Conservation (phyloP, 2,113 vertebrate genomes). For the Garra rufa region DNA sequence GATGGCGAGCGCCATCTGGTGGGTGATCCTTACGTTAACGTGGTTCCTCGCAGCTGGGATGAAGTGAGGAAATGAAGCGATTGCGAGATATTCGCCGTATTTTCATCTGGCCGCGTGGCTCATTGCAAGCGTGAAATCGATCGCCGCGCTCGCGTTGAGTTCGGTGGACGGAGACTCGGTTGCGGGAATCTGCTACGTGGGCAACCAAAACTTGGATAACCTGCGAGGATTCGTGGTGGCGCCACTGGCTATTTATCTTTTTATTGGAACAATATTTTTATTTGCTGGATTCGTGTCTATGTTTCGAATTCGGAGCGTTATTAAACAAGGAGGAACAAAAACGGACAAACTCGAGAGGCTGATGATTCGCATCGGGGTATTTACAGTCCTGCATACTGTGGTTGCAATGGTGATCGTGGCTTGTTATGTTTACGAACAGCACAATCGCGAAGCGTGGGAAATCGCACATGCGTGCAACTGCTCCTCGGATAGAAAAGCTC, state of each 20-base stretch:
- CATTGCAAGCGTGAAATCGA: slow-evolving; percentile 91
- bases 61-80: slow-evolving; percentile 93
- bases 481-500: slow-evolving; percentile 65
- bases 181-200: slow-evolving; percentile 93
- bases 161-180: slow-evolving; percentile 94
- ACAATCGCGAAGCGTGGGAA: slow-evolving; percentile 91
- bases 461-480: slow-evolving; percentile 91
- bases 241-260: slow-evolving; percentile 91
- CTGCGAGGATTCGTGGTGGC: slow-evolving; percentile 91
- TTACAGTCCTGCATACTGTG: slow-evolving; percentile 91
- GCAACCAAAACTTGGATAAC: slow-evolving; percentile 92
- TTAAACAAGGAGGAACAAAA: slow-evolving; percentile 93
- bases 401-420: slow-evolving; percentile 91
- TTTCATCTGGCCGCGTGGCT: slow-evolving; percentile 96
- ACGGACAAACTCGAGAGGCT: slow-evolving; percentile 94
- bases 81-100: slow-evolving; percentile 90
- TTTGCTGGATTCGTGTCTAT: slow-evolving; percentile 92
- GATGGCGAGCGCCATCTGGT: slow-evolving; percentile 93
- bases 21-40: slow-evolving; percentile 89
- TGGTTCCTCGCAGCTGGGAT: slow-evolving; percentile 91
- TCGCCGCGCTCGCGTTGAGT: slow-evolving; percentile 88
- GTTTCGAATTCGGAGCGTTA: slow-evolving; percentile 91
- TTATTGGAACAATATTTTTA: slow-evolving; percentile 91
- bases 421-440: slow-evolving; percentile 96
- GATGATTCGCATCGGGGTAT: slow-evolving; percentile 93